Conservation (phyloP, 2,797 vertebrate genomes). For the Tiaroga cobitis region DNA sequence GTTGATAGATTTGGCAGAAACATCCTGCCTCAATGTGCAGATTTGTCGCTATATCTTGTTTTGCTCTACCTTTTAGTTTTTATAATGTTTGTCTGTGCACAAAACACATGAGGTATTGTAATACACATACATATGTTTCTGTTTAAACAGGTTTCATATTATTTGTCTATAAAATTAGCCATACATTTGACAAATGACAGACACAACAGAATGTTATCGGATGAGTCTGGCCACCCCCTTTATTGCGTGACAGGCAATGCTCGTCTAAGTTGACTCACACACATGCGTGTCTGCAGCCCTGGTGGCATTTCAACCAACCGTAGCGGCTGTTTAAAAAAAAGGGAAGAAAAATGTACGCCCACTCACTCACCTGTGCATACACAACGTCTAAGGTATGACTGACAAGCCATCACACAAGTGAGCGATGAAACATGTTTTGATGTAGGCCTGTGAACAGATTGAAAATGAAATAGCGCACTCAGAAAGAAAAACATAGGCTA, state of each 20-base stretch:
- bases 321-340: constrained; percentile 59
- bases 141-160: neutral
- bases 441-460: neutral
- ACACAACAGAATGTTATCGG: constrained; percentile 63
- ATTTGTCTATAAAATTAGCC: constrained; percentile 2
- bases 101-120: neutral
- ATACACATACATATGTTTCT: neutral
- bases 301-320: constrained; percentile 67
- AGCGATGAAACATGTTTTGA: constrained; percentile 43
- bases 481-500: neutral
- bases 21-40: constrained; percentile 43
- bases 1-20: constrained; percentile 60
- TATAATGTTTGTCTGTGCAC: neutral
- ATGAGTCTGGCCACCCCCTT: constrained; percentile 44
- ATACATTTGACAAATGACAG: constrained; percentile 50
- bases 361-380: constrained; percentile 68
- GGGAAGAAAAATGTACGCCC: constrained; percentile 61
- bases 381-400: constrained; percentile 58
- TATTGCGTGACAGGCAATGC: constrained; percentile 66
- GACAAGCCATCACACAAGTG: constrained; percentile 55
- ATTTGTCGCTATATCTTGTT: constrained; percentile 16
- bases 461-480: neutral
- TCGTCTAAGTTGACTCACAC: constrained; percentile 60
- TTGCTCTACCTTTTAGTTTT: neutral
- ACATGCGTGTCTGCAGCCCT: constrained; percentile 62